Base-by-base conservation (phyloP, 2,113 vertebrate genomes). In the Zootoca vivipara region DNA sequence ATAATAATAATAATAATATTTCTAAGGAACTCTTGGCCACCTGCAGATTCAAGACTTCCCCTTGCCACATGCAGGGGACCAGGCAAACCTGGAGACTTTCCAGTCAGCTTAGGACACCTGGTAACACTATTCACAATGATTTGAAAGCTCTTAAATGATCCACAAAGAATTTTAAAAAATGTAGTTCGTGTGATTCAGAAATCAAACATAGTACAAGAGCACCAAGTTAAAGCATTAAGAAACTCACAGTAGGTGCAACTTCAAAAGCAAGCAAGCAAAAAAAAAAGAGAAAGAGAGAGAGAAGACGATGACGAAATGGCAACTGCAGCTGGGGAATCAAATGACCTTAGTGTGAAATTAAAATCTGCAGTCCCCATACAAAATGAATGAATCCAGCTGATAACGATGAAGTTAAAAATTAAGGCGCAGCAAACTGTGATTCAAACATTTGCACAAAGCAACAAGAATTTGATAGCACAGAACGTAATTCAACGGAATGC, bases 311-410 rank as follows among this genome's bases (percentile, higher is more conserved):
- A 3, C 74, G 73, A 83, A 12, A 46, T 70, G 46, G 80, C 24
- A 87, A 78, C 0, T 1, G 0, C 22, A 65, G 73, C 33, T 86
- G 40, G 62, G 58, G 74, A 89, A 69, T 83, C n/a, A 18, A 78
- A 40, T 78, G 56, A 82, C 0, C 0, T 81, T 91, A 73, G 35
- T 85, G 82, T 67, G 28, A 46, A 86, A 87, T 20, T 64, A 87
- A 86, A 87, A 73, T 13, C 62, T 1, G 58, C 1, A 64, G 2
- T 28, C 83, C 15, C 10, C 69, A 58, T 1, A 83, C 20, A 20
- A 92, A 92, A 77, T 85, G 3, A 0, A 81, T 65, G 88, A 87
- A 74, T 83, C 28, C 24, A 81, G 8, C 5, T 67, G 65, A 80
- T 7, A 80, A 1, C 2, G 16, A 84, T 85, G n/a, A 93, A 46